These are phyloP conservation scores for Ispidina picta DNA, from an alignment of 2,797 vertebrate genomes.

Conservation along the genomic window DNA sequence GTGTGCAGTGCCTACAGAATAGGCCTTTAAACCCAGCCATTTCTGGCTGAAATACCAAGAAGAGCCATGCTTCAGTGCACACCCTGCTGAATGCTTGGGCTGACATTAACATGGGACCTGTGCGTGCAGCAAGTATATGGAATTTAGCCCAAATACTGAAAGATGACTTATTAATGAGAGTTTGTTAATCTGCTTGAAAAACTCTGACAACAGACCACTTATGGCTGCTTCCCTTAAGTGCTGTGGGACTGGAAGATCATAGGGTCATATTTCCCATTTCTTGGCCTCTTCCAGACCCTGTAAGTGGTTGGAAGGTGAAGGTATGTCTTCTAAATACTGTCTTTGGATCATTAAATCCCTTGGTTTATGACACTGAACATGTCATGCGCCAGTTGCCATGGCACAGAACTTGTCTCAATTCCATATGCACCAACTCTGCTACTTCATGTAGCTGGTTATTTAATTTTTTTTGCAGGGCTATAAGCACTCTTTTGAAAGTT, in stretches of 20 bases:
- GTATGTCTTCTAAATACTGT: background rate
- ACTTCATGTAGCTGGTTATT: background rate
- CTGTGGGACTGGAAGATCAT: background rate
- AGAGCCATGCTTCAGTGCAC: background rate
- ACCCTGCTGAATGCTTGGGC: background rate
- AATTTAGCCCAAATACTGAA: background rate
- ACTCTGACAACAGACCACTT: background rate
- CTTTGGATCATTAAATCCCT: background rate
- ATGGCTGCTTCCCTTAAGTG: background rate
- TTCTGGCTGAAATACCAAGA: background rate
- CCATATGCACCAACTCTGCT: accelerated
- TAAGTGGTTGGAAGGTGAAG: background rate
- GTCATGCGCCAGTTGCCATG: accelerated
- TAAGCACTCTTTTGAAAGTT: background rate
- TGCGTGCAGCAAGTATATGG: background rate
- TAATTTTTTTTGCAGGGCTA: background rate
- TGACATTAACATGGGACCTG: background rate
- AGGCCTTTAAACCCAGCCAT: background rate
- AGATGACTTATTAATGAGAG: background rate
- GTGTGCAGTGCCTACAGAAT: background rate
- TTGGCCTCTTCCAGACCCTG: background rate
- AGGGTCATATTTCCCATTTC: background rate
- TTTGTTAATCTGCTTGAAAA: background rate
- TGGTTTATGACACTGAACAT: background rate
- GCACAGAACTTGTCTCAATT: background rate